Base-by-base conservation (phyloP, 2,113 vertebrate species). In the Neopipo cinnamomea region DNA sequence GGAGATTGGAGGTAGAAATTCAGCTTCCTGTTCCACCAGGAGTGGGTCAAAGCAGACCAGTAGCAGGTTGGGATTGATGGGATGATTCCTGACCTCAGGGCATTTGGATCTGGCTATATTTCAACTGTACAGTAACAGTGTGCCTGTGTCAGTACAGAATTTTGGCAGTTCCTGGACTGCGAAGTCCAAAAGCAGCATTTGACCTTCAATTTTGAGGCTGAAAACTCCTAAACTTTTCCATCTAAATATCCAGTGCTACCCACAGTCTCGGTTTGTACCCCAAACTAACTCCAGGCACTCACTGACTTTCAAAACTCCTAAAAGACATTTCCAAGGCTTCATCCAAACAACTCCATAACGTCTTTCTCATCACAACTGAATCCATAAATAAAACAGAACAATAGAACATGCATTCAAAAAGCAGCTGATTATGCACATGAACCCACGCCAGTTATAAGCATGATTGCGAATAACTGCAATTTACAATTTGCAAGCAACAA, bases 401-500 rank as follows among this genome's bases (percentile, higher is more conserved):
- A 96, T 91, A 76, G 91, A 83, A 85, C 90, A 81, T 73, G 90
- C 78, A 94, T 94, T 96, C 91, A 90, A 71, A 94, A 96, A 81
- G 95, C 72, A 52, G 76, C 89, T 96, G 95, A 96, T 96, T 96
- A 96, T 89, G 93, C 93, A 89, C 93, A 96, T 37, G 88, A 96
- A 80, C 76, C 47, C 93, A 95, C 0, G 11, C 95, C 96, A 96
- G 93, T 90, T 92, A 72, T 27, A 96, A 94, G 86, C 92, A 84
- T 95, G 95, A 96, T 96, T 97, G 76, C 85, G 27, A 97, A 96
- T 95, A 97, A 95, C 91, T 92, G 92, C 95, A 96, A 96, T 96
- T 96, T 97, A 94, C 90, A 95, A 96, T 96, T 96, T 96, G 85
- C 65, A 94, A 91, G 95, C 83, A 93, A 92, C 28, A 6, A 94